Conservation (phyloP, 2,888 invertebrate species). For the Tetramorium bicarinatum region DNA sequence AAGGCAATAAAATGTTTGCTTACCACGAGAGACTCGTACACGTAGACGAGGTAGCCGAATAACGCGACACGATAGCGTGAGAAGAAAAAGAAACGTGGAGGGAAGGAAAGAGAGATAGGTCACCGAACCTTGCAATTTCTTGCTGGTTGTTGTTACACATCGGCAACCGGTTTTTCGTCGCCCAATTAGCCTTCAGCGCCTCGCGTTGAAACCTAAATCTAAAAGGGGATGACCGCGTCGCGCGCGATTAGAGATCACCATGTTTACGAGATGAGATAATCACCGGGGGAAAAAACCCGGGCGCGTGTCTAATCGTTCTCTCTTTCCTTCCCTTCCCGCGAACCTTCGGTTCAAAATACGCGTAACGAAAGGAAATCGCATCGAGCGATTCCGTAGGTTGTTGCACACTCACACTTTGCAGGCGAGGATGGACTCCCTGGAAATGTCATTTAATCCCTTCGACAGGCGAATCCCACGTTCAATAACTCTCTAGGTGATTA, state of each 20-base stretch:
- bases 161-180: constrained; percentile 18
- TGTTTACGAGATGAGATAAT: neutral
- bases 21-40: neutral
- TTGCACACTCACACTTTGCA: constrained; percentile 38
- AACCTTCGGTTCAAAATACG: neutral
- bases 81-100: constrained; percentile 6
- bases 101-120: constrained; percentile 44
- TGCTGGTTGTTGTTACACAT: constrained; percentile 20
- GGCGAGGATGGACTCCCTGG: constrained; percentile 24
- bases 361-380: neutral
- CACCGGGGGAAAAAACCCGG: neutral
- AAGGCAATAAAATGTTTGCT: neutral
- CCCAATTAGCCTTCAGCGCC: neutral
- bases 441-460: constrained; percentile 50
- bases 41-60: neutral
- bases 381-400: neutral
- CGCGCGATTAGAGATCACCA: neutral
- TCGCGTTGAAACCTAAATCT: neutral
- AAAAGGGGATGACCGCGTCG: neutral
- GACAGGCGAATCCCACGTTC: neutral
- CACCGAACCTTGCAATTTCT: constrained; percentile 43
- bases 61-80: neutral
- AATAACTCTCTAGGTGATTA: neutral
- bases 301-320: neutral
- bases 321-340: neutral